Evolutionary conservation across 2,113 vertebrate species (phyloP), one percentile per base, ranked within the genome.

Genomic region (Ophthalmolycus amberensis): DNA sequence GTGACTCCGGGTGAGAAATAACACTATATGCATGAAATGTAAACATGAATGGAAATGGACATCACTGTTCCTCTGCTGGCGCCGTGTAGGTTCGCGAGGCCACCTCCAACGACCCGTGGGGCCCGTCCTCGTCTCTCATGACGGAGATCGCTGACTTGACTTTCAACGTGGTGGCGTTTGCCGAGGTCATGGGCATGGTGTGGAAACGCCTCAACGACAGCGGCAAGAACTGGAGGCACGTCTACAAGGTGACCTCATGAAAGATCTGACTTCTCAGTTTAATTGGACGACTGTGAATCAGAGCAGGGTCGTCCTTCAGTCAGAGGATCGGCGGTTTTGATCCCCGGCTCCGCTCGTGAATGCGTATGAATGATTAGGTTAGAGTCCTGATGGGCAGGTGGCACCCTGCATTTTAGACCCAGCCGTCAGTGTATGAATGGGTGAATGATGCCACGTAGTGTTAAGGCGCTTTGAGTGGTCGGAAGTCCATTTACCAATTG

Each of bases 71-170:
- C 38, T 71, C 62, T 59, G 56, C n/a, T 71, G 60, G 18, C 29
- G 66, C 37, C 38, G 66, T 65, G 42, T 18, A 94, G 94, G 94
- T 94, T 76, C 97, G 98, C 0, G 98, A 99, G 89, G 98, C 98
- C 83, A 99, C 98, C 71, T 99, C 98, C 40, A 99, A 99, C 4
- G 98, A 99, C 75, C 98, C 98, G 22, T 99, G 98, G 98, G 98
- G 98, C 3, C 98, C 98, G 0, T 97, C 97, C 58, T 97, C 97
- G 59, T 97, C 98, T 0, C 96, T 99, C 79, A 99, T 99, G 98
- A 97, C 97, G 0, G 97, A 99, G 94, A 99, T 99, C 0, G 96
- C 98, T 0, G 97, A 99, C 89, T 91, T 99, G 94, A 99, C 98
- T 89, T 98, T 99, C 93, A 98, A 97, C 34, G 97, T 98, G 0